These are phyloP conservation scores for Drosophila acutilabella DNA, from an alignment of 2,888 invertebrate species.

Conservation along the genomic window DNA sequence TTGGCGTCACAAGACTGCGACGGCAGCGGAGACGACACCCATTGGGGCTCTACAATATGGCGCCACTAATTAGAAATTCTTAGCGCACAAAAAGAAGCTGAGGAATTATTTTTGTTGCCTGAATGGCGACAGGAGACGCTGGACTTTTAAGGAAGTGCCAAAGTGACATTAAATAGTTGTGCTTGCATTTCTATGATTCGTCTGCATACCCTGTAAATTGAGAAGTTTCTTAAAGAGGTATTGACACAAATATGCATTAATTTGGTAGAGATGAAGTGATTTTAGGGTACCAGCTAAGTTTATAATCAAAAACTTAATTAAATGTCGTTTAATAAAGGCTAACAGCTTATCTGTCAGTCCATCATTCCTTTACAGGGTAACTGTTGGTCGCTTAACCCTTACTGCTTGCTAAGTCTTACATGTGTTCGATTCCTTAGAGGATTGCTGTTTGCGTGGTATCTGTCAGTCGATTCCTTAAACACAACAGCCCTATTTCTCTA, in stretches of 20 bases:
- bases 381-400: not conserved
- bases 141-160: constrained; percentile 77
- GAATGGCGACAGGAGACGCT: constrained; percentile 36
- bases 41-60: constrained; percentile 75
- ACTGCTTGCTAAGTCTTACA: too few relatives aligned
- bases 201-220: constrained; percentile 6
- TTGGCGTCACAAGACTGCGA: constrained; percentile 56
- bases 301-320: not conserved
- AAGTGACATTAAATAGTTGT: constrained; percentile 80
- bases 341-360: too few relatives aligned
- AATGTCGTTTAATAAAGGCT: too few relatives aligned
- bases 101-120: constrained; percentile 67
- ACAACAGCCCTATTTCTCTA: not conserved
- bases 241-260: not conserved
- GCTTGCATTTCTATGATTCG: constrained; percentile 54
- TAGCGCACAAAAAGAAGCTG: constrained; percentile 69
- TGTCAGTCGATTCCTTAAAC: constrained; percentile 2
- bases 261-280: not conserved
- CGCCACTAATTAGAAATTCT: constrained; percentile 81
- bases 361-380: not conserved
- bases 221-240: not conserved
- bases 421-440: not conserved
- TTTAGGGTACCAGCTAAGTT: not conserved
- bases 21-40: constrained; percentile 52
- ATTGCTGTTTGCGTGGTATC: constrained; percentile 4